phyloP scores from a whole-genome alignment of 2,888 invertebrate genomes.

The Lycocerus yunnanus region DNA sequence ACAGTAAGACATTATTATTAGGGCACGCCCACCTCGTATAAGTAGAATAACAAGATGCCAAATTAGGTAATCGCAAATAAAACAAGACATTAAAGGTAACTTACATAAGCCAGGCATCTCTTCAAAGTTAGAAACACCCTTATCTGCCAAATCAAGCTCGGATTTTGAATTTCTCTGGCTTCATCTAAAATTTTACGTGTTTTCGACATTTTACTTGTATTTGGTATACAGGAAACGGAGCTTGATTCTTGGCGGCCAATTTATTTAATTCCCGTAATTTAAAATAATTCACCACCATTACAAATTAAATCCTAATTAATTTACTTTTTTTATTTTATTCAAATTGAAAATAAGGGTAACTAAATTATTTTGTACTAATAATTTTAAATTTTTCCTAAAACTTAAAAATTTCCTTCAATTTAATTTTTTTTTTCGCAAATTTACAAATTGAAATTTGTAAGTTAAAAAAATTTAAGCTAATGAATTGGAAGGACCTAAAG shows the following conservation, averaged over 20 bases:
- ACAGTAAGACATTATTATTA: too few species aligned
- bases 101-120: constrained; percentile 94
- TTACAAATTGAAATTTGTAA: too few species aligned
- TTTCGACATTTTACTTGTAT: constrained; percentile 83
- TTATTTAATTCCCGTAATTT: constrained; percentile 27
- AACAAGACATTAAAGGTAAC: constrained; percentile 54
- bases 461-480: too few species aligned
- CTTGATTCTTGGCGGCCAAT: constrained; percentile 64
- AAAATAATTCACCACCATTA: constrained; percentile 14
- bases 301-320: too few species aligned
- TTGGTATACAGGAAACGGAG: constrained; percentile 71
- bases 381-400: too few species aligned
- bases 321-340: too few species aligned
- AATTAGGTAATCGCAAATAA: constrained; percentile 32
- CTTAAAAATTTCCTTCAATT: too few species aligned
- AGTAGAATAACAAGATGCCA: constrained; percentile 41
- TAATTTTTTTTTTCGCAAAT: too few species aligned
- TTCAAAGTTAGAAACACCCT: constrained; percentile 83
- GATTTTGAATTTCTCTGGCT: constrained; percentile 87
- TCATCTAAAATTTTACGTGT: constrained; percentile 93
- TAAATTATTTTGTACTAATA: too few species aligned
- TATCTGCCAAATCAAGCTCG: constrained; percentile 94
- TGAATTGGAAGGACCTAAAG: too few species aligned
- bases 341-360: too few species aligned
- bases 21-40: constrained; percentile 52